Evolutionary conservation across 2,113 vertebrate genomes (phyloP).

Genomic region (Meleagris gallopavo): DNA sequence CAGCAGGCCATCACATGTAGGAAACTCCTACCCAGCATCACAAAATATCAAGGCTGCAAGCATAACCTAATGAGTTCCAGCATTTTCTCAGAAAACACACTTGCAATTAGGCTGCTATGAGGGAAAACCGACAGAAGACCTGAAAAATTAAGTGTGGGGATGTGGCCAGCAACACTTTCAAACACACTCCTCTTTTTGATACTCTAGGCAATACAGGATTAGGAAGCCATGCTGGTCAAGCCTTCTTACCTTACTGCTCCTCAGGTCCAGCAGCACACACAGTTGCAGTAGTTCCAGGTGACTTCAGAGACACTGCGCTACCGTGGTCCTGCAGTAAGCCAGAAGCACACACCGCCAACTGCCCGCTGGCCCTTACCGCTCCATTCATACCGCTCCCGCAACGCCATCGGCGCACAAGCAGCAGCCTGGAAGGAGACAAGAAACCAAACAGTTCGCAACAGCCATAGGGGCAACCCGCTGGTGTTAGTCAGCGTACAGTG

Average conservation of each 20-base stretch:
- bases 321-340: neutral
- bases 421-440: neutral
- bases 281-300: neutral
- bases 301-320: neutral
- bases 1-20: neutral
- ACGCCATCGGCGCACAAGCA: neutral
- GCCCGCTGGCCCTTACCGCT: neutral
- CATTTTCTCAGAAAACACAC: neutral
- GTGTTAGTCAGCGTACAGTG: too few species aligned
- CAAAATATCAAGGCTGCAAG: neutral
- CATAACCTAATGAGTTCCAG: neutral
- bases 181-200: neutral
- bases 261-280: neutral
- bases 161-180: neutral
- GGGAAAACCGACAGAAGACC: neutral
- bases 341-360: neutral
- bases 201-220: accelerated
- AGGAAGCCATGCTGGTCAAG: neutral
- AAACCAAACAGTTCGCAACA: neutral
- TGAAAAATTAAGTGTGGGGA: neutral
- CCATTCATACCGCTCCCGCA: slow-evolving; percentile 37
- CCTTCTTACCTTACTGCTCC: slow-evolving; percentile 5
- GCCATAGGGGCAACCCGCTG: neutral
- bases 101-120: neutral
- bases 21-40: neutral